Evolutionary conservation across 2,888 invertebrate genomes (phyloP).

Genomic region (Carpatolechia fugitivella): DNA sequence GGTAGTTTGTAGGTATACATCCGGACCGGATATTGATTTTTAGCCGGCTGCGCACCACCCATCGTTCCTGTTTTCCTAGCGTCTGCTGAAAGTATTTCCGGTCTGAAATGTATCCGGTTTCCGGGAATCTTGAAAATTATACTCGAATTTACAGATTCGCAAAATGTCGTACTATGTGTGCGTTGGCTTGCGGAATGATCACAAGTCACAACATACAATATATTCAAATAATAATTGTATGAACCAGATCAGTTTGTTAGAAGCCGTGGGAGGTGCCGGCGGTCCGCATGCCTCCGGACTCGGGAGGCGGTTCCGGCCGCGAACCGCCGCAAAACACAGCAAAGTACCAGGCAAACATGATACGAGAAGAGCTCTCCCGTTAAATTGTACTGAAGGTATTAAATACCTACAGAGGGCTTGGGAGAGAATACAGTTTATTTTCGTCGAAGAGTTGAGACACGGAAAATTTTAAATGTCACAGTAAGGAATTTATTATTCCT

Average conservation of each 20-base stretch:
- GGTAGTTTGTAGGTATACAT: constrained; percentile 14
- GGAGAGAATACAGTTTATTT: too few relatives aligned
- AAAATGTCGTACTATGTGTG: too few relatives aligned
- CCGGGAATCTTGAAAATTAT: constrained; percentile 15
- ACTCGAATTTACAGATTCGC: too few relatives aligned
- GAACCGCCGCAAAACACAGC: constrained; percentile 51
- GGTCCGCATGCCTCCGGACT: constrained; percentile 38
- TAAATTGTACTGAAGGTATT: not conserved
- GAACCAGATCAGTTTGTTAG: too few relatives aligned
- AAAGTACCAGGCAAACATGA: constrained; percentile 49
- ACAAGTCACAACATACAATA: too few relatives aligned
- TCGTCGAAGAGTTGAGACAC: too few relatives aligned
- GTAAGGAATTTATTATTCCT: too few relatives aligned
- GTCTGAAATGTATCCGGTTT: constrained; percentile 37
- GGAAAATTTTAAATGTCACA: too few relatives aligned
- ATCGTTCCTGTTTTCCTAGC: constrained; percentile 45
- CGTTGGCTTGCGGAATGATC: too few relatives aligned
- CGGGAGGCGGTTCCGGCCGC: constrained; percentile 39
- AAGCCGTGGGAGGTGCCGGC: constrained; percentile 15
- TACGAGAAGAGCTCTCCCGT: not conserved
- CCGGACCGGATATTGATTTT: constrained; percentile 50
- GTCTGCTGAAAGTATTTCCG: constrained; percentile 48
- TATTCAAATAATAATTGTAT: too few relatives aligned
- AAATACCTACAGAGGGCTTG: too few relatives aligned
- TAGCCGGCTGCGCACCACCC: constrained; percentile 24